These are phyloP conservation scores for Coccyzus lansbergi DNA, from an alignment of 2,797 vertebrate genomes.

Conservation along the genomic window DNA sequence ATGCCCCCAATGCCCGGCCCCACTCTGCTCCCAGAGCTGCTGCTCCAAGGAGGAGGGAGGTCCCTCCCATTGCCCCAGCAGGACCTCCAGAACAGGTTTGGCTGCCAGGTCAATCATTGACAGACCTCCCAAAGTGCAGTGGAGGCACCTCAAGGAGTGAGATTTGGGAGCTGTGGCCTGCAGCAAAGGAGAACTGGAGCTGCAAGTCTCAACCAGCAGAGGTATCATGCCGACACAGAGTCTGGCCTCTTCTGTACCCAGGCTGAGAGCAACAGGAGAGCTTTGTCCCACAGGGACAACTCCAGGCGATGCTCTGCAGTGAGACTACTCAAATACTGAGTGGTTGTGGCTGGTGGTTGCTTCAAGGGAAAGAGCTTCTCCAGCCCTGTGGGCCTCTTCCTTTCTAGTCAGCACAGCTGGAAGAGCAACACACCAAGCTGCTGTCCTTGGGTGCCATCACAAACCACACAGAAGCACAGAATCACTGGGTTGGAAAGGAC, in stretches of 20 bases:
- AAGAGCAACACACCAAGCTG: background rate
- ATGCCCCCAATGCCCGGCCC: background rate
- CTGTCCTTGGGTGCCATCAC: background rate
- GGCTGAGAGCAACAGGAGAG: background rate
- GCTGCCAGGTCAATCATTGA: conserved; percentile 44
- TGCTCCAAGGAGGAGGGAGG: background rate
- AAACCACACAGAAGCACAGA: background rate
- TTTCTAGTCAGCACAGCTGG: accelerated
- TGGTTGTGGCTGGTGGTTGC: background rate
- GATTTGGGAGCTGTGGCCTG: background rate
- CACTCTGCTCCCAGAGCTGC: background rate
- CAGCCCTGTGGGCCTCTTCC: background rate
- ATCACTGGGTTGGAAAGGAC: too few species aligned
- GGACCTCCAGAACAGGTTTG: conserved; percentile 54
- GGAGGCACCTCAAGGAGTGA: accelerated
- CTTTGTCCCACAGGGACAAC: background rate
- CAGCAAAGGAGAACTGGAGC: background rate
- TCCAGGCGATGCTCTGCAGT: background rate
- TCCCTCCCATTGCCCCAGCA: background rate
- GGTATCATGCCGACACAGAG: accelerated
- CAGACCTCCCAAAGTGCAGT: background rate
- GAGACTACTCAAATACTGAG: background rate
- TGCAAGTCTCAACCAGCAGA: background rate
- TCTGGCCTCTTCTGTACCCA: background rate
- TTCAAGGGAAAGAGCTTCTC: background rate